Evolutionary conservation across 2,888 invertebrate genomes (phyloP), one percentile per base, ranked within the genome.

Genomic region (Eubasilissa splendida): DNA sequence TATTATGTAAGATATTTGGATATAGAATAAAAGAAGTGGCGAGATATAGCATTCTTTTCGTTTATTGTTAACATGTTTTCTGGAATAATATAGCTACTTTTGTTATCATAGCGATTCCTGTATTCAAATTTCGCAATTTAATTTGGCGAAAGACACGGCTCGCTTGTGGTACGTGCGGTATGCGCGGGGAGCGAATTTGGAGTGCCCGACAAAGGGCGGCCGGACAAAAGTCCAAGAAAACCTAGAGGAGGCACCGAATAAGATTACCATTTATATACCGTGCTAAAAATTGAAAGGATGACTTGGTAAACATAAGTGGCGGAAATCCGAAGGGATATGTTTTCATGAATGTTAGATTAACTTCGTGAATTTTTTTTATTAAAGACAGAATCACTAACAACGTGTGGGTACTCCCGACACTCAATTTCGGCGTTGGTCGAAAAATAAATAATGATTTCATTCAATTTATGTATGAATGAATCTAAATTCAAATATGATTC

Each of bases 241-340:
- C 53, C 59, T 52, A 59, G 70, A 70, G 33, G 52, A 70, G 53
- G 60, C 70, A 4, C 60, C 70, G 70, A 77, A 58, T 77, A 78
- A 73, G 73, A 78, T 73, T 78, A 73, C 63, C 78, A 78, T 78
- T 78, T 58, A 68, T 78, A 73, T 78, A 54, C 54, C 52, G 12
- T n/a, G 31, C 31, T 56, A 52, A 54, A 73, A 78, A 73, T 78
- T 78, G 78, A 73, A 78, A 78, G 56, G 60, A 70, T 70, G 70
- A 77, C 70, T 70, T 59, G 31, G 59, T 77, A 71, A 70, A 71
- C 58, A 71, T 31, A 68, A 77, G 77, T 60, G 33, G 71, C 63
- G 33, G 66, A 52, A 73, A 56, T 58, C 42, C 58, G 68, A 68
- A 54, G 42, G 14, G 77, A 77, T 60, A 68, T 76, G 60, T 76